phyloP scores from a whole-genome alignment of 2,888 invertebrate species.

The Thymelicus acteon region DNA sequence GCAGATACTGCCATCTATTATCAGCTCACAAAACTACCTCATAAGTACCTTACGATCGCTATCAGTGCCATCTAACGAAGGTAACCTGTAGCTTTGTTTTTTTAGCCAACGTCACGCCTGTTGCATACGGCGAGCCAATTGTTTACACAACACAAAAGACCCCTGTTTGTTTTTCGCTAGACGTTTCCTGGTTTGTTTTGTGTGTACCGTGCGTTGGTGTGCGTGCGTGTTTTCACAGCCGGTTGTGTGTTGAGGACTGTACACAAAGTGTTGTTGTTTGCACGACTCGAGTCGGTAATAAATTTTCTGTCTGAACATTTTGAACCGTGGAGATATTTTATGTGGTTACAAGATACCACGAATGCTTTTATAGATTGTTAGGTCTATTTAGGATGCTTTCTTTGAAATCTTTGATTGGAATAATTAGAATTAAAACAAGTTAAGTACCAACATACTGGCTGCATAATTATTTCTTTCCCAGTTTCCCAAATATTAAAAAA shows the following conservation, averaged over 20 bases:
- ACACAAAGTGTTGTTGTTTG: conserved; percentile 82
- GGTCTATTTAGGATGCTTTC: neutral
- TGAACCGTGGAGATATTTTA: conserved; percentile 46
- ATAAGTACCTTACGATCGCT: neutral
- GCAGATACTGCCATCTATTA: conserved; percentile 61
- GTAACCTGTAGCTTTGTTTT: conserved; percentile 72
- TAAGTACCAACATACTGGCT: too few relatives aligned
- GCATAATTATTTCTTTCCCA: too few relatives aligned
- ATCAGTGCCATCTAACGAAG: conserved; percentile 60
- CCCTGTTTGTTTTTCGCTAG: conserved; percentile 85
- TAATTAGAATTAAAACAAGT: neutral
- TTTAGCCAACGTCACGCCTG: conserved; percentile 76
- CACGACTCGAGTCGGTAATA: conserved; percentile 69
- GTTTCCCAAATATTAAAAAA: too few relatives aligned
- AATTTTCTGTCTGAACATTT: conserved; percentile 58
- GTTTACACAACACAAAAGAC: conserved; percentile 85
- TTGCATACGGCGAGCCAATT: conserved; percentile 79
- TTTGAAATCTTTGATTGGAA: neutral
- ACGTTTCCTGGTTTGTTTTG: conserved; percentile 85
- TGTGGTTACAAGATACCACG: conserved; percentile 38
- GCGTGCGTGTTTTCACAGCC: conserved; percentile 79
- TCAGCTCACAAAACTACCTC: conserved; percentile 2
- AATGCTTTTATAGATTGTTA: conserved; percentile 33
- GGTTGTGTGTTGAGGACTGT: conserved; percentile 71
- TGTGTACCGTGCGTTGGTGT: conserved; percentile 67